These are phyloP conservation scores for Camelus dromedarius DNA, from an alignment of 2,113 vertebrate genomes.

Conservation along the genomic window DNA sequence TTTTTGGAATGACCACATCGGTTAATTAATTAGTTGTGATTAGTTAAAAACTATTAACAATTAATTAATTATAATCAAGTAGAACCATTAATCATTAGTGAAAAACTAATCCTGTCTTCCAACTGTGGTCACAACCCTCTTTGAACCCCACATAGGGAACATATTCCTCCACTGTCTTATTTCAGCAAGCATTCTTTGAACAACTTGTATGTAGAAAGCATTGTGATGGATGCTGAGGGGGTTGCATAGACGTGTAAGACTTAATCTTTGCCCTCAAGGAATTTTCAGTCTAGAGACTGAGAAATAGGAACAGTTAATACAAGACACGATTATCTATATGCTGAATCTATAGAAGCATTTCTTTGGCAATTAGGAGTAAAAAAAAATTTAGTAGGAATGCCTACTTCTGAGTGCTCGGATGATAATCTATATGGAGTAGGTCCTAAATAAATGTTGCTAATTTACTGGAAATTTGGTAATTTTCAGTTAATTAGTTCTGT, in stretches of 20 bases:
- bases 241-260: neutral
- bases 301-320: neutral
- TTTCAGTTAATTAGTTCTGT: slow-evolving; percentile 48
- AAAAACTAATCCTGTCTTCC: neutral
- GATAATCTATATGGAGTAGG: neutral
- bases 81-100: too few species aligned
- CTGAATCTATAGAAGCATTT: neutral
- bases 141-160: neutral
- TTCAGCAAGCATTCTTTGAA: neutral
- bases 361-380: neutral
- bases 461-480: slow-evolving; percentile 48
- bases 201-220: neutral
- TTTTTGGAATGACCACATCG: neutral
- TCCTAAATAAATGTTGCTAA: neutral
- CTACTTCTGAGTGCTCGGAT: neutral
- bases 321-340: neutral
- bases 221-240: neutral
- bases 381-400: neutral
- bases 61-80: too few species aligned
- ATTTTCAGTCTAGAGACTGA: neutral
- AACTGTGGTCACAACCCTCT: neutral
- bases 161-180: neutral
- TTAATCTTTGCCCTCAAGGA: neutral
- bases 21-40: neutral
- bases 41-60: too few species aligned